These are phyloP conservation scores for Poecilia latipinna DNA, from an alignment of 2,113 vertebrate species.

Conservation along the genomic window DNA sequence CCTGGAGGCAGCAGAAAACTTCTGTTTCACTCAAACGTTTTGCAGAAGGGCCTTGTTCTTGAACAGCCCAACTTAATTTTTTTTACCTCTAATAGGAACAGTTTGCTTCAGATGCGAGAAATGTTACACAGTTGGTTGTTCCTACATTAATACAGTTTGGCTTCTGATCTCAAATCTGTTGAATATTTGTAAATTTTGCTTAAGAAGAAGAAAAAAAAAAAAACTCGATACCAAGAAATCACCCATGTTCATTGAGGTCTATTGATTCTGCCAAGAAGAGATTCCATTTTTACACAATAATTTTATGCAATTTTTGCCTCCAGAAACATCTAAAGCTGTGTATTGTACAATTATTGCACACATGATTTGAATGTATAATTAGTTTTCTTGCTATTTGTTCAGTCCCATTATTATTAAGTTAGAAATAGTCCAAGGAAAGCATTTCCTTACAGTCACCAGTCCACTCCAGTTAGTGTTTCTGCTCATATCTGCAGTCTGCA, in stretches of 20 bases:
- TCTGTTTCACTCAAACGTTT: neutral
- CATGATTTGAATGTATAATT: no score
- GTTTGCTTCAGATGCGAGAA: neutral
- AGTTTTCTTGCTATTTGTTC: no score
- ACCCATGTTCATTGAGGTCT: neutral
- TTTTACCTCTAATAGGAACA: neutral
- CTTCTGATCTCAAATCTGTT: neutral
- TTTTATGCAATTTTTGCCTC: no score
- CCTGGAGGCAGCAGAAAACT: neutral
- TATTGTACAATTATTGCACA: no score
- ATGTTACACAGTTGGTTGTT: neutral
- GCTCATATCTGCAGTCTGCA: slow-evolving; percentile 46
- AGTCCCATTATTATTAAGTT: no score
- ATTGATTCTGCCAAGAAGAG: neutral
- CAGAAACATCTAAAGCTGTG: no score
- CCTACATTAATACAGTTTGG: no score
- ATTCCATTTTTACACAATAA: neutral
- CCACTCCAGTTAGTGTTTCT: slow-evolving; percentile 24
- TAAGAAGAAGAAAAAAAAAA: no score
- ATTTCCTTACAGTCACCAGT: neutral
- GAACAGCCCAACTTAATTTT: no score
- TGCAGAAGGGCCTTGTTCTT: neutral
- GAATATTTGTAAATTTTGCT: neutral
- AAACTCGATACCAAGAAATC: neutral
- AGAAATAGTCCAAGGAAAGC: no score